These are phyloP conservation scores for Megaceryle maxima DNA, from an alignment of 2,113 vertebrate genomes.

Conservation along the genomic window DNA sequence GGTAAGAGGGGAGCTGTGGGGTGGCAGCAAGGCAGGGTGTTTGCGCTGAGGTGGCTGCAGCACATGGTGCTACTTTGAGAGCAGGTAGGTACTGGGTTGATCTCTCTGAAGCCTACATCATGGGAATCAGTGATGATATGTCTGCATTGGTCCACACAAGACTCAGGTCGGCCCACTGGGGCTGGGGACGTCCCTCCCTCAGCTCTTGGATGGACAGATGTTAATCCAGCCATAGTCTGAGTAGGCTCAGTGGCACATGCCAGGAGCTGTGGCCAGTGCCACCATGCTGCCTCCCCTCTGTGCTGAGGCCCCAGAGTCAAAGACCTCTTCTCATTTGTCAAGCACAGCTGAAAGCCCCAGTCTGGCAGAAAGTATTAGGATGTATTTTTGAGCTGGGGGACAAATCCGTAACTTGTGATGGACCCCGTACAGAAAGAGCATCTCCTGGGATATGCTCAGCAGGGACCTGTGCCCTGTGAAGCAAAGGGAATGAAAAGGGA, in stretches of 20 bases:
- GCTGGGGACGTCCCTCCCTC: neutral
- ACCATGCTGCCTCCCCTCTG: neutral
- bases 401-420: neutral
- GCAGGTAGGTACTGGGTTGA: neutral
- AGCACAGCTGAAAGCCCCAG: neutral
- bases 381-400: neutral
- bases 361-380: neutral
- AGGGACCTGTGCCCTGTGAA: neutral
- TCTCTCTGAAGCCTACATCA: neutral
- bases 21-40: neutral
- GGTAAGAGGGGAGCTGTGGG: constrained; percentile 60
- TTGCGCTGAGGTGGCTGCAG: fast-evolving
- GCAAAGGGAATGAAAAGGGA: neutral
- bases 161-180: neutral
- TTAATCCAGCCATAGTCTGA: neutral
- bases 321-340: neutral
- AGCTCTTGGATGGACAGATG: neutral
- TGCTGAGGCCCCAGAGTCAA: fast-evolving
- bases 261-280: neutral
- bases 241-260: neutral
- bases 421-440: neutral
- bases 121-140: fast-evolving
- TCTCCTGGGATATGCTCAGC: neutral
- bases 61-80: neutral
- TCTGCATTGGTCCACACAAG: fast-evolving